phyloP scores from a whole-genome alignment of 2,113 vertebrate genomes.

The Rissa tridactyla region DNA sequence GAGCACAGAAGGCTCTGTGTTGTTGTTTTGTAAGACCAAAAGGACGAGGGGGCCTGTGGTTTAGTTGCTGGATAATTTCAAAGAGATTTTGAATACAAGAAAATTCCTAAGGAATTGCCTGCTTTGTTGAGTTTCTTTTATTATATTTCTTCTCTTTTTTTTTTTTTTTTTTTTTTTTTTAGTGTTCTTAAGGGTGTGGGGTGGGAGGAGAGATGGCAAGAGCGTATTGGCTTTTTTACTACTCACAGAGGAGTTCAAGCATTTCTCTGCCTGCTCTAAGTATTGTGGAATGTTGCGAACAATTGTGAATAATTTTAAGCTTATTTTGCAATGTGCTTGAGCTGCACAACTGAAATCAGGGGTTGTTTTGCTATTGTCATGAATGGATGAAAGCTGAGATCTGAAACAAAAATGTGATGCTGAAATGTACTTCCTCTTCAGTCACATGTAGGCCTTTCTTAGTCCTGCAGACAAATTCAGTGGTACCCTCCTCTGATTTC shows the following conservation, averaged over 20 bases:
- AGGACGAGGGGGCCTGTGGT: not conserved
- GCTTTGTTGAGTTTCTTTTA: slow-evolving; percentile 41
- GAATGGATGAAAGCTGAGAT: not conserved
- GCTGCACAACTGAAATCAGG: not conserved
- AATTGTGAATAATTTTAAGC: slow-evolving; percentile 35
- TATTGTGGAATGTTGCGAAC: slow-evolving; percentile 24
- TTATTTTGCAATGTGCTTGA: slow-evolving; percentile 26
- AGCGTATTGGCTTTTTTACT: slow-evolving; percentile 32
- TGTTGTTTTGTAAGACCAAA: slow-evolving; percentile 44
- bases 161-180: not conserved
- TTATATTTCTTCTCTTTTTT: not conserved
- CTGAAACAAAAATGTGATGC: not conserved
- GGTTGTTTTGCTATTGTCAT: slow-evolving; percentile 2
- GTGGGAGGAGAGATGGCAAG: not conserved
- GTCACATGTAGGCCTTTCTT: not conserved
- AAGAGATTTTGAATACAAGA: slow-evolving; percentile 45
- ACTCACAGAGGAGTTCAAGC: slow-evolving; percentile 14
- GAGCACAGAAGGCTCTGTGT: slow-evolving; percentile 22
- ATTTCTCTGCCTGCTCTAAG: slow-evolving; percentile 26
- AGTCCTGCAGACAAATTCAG: not conserved
- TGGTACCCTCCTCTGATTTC: not conserved
- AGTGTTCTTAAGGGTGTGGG: not conserved
- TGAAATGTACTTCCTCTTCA: not conserved
- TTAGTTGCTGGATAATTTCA: slow-evolving; percentile 58
- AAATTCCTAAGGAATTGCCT: slow-evolving; percentile 48